These are phyloP conservation scores for Aldabrachelys gigantea DNA, from an alignment of 2,113 vertebrate genomes.

Conservation along the genomic window DNA sequence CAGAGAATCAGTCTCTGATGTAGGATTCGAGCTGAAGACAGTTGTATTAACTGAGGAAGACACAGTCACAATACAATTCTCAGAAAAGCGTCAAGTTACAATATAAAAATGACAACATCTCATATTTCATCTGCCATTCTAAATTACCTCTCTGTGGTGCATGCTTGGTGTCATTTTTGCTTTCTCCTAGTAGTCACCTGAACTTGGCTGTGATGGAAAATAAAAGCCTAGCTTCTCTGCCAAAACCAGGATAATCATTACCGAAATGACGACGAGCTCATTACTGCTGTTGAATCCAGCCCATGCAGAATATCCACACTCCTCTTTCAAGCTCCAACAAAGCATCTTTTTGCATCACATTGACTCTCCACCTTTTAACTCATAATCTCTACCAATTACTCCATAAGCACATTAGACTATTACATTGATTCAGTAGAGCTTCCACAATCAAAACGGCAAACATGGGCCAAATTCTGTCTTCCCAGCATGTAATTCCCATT, in stretches of 20 bases:
- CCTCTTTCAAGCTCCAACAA: background rate
- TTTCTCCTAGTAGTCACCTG: background rate
- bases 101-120: background rate
- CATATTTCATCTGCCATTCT: background rate
- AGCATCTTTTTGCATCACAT: background rate
- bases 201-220: background rate
- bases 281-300: conserved; percentile 27
- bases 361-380: conserved; percentile 9
- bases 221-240: background rate
- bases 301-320: conserved; percentile 1
- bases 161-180: background rate
- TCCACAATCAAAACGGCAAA: background rate
- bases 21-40: conserved; percentile 89
- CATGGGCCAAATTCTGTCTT: background rate
- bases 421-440: background rate
- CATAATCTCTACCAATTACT: background rate
- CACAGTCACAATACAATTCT: conserved; percentile 3
- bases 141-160: background rate
- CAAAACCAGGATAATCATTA: conserved; percentile 25
- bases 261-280: conserved; percentile 1
- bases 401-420: background rate
- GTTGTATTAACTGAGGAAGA: conserved; percentile 82
- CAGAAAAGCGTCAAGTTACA: background rate
- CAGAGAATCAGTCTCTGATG: conserved; percentile 90
- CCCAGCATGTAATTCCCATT: background rate